These are phyloP conservation scores for Amphipoea lucens DNA, from an alignment of 2,888 invertebrate species.

Conservation along the genomic window DNA sequence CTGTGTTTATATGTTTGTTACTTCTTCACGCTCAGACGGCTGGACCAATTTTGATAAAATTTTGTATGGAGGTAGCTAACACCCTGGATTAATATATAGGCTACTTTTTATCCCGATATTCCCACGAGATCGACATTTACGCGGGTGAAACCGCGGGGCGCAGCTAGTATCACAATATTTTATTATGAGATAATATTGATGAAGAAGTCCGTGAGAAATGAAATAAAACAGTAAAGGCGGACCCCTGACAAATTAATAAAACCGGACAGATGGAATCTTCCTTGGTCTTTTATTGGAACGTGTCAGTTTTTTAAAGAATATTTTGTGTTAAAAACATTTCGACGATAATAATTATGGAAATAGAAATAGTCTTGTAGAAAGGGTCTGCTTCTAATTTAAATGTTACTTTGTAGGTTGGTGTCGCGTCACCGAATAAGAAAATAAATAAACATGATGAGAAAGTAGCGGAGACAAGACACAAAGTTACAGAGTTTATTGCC, in stretches of 20 bases:
- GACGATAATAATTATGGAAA: not conserved
- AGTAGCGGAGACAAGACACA: slow-evolving; percentile 16
- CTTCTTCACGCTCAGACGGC: too few species aligned
- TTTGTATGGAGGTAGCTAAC: too few species aligned
- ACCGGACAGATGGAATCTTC: not conserved
- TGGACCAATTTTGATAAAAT: too few species aligned
- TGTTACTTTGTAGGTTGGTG: not conserved
- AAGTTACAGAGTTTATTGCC: not conserved
- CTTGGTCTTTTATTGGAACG: not conserved
- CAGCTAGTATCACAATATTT: too few species aligned
- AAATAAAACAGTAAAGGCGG: not conserved
- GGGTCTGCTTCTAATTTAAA: not conserved
- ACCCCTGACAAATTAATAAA: not conserved
- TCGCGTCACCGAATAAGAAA: not conserved
- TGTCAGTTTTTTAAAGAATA: not conserved
- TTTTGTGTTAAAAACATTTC: too few species aligned
- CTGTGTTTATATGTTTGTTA: too few species aligned
- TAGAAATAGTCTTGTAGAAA: not conserved
- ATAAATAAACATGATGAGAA: slow-evolving; percentile 31
- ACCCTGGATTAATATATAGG: too few species aligned
- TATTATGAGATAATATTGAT: too few species aligned
- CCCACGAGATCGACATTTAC: too few species aligned
- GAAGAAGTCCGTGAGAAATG: not conserved
- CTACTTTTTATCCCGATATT: too few species aligned
- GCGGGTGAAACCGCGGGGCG: too few species aligned